phyloP scores from a whole-genome alignment of 1,140 invertebrate species.

The Musca domestica region DNA sequence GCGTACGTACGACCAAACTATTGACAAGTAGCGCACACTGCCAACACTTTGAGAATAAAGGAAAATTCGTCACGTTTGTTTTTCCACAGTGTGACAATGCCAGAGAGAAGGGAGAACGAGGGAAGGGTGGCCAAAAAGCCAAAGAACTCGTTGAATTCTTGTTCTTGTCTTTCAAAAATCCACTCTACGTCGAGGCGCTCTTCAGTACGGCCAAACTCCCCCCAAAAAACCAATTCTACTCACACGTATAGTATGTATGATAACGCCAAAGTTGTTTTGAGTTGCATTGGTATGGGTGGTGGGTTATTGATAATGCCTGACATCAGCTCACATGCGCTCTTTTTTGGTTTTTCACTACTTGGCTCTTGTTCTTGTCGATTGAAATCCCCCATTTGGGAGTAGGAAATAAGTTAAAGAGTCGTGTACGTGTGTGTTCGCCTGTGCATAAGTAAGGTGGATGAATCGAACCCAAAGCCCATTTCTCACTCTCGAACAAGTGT shows the following conservation, averaged over 20 bases:
- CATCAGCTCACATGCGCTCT: slow-evolving; percentile 11
- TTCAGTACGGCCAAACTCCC: background rate
- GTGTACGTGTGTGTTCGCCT: background rate
- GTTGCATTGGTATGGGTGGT: background rate
- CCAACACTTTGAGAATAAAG: slow-evolving; percentile 15
- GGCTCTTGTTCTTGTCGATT: background rate
- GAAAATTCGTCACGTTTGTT: slow-evolving; percentile 22
- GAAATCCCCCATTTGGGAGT: too few relatives aligned
- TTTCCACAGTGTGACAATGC: background rate
- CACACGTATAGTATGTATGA: background rate
- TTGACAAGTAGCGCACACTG: slow-evolving; percentile 12
- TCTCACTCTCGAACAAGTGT: background rate
- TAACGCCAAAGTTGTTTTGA: background rate
- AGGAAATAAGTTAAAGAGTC: too few relatives aligned
- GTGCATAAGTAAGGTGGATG: background rate
- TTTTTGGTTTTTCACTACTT: background rate
- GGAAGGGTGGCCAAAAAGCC: background rate
- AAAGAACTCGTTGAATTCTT: slow-evolving; percentile 5
- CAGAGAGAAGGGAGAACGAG: background rate
- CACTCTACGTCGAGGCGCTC: background rate
- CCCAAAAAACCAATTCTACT: background rate
- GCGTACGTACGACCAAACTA: slow-evolving; percentile 4
- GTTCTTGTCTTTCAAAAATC: background rate
- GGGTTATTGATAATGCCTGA: background rate
- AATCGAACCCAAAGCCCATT: background rate